Evolutionary conservation across 30 jellyfish, hydroid and myxozoan species (phyloP), one percentile per base, ranked within the genome.

Genomic region (Aurelia aurita): DNA sequence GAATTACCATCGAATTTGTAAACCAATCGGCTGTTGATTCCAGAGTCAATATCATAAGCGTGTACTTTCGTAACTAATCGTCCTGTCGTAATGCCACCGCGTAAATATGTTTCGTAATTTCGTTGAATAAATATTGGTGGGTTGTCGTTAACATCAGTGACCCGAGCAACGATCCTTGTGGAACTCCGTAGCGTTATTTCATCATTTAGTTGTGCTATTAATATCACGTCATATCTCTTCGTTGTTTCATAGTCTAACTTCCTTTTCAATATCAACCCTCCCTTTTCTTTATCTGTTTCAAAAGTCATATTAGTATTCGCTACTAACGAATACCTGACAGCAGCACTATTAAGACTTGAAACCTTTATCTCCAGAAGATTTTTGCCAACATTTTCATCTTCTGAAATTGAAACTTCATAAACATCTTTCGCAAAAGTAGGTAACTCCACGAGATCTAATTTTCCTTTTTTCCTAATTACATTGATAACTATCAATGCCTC

Each of bases 21-120:
- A 11, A 11, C 35, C 0, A 94, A 22, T 34, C 59, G 65, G 3
- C 92, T 77, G 63, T 89, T 94, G 16, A 22, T 20, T 3, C 98
- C 98, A 54, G 91, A 72, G 88, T 94, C 99, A 28, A n/a, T 11
- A 65, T 94, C 99, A 43, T 18, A 22, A 2, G 97, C 99, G 16
- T 27, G 27, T 4, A 94, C 44, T 18, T 45, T 68, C 15, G 86
- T 75, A 23, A 89, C 87, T 54, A 73, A 35, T 53, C 98, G 76
- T 3, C 97, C 96, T 12, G 91, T 86, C 19, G 60, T 53, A 15
- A 88, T 58, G 3, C 96, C 72, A 29, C 88, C 93, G 13, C 87
- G 49, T 21, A 94, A 23, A 27, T 74, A 76, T 21, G 88, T 46
- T 20, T 19, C 84, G 59, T 32, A 69, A 49, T 45, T 60, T 20